Conservation (phyloP, 2,888 invertebrate genomes). For the Tetranychus piercei region DNA sequence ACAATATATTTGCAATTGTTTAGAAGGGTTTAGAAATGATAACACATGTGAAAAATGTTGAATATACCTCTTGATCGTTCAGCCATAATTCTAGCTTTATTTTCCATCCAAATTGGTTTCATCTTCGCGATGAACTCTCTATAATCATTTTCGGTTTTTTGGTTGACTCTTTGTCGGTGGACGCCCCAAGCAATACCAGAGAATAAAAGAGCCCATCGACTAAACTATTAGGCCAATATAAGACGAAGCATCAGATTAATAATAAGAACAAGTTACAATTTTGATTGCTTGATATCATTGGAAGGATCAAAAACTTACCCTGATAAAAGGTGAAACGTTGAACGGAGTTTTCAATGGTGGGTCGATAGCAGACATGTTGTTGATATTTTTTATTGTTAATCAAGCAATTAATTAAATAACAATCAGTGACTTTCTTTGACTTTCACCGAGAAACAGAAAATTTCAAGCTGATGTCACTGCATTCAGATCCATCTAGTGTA, state of each 20-base stretch:
- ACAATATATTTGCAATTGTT: background rate
- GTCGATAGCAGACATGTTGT: background rate
- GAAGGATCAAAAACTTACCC: background rate
- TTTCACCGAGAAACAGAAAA: background rate
- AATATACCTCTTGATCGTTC: background rate
- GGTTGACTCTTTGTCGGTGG: background rate
- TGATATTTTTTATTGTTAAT: background rate
- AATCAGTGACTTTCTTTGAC: background rate
- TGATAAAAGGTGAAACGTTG: conserved; percentile 1
- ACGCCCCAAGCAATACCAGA: conserved; percentile 6
- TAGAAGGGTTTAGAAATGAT: background rate
- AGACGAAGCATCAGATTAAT: background rate
- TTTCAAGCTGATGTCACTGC: no score
- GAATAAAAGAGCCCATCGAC: background rate
- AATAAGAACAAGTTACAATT: background rate
- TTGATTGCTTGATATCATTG: background rate
- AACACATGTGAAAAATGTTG: background rate
- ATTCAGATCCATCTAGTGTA: no score
- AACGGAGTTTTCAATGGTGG: background rate
- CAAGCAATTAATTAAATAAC: background rate
- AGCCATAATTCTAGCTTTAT: background rate
- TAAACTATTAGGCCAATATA: background rate
- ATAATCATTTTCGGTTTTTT: background rate
- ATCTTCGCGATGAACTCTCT: background rate
- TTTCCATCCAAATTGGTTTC: conserved; percentile 10